These are phyloP conservation scores for Chrysomallon squamiferum DNA, from an alignment of 1,140 invertebrate species.

Conservation along the genomic window DNA sequence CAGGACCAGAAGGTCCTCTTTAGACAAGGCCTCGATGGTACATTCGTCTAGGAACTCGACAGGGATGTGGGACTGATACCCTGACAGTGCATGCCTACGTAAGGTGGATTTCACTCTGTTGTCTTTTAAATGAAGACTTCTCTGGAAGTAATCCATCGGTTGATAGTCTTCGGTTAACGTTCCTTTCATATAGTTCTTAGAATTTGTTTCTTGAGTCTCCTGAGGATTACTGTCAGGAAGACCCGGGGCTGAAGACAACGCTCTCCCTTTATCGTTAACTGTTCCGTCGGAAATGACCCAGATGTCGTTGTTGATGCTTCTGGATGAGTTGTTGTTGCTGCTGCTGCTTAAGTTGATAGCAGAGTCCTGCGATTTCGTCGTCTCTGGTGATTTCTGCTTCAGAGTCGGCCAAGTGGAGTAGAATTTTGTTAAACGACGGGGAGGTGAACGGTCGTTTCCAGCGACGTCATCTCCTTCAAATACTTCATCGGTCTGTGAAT, in stretches of 20 bases:
- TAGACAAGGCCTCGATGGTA: constrained; percentile 52
- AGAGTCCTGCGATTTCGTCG: background rate
- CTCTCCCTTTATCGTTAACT: background rate
- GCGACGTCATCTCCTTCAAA: constrained; percentile 1
- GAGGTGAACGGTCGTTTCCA: background rate
- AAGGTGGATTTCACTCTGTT: constrained; percentile 53
- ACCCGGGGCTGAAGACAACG: too few relatives aligned
- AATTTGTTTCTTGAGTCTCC: background rate
- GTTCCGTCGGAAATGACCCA: constrained; percentile 15
- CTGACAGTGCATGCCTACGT: constrained; percentile 43
- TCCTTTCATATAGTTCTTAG: background rate
- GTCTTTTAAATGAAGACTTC: constrained; percentile 30
- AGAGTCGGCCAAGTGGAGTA: background rate
- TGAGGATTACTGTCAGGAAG: background rate
- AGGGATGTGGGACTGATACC: constrained; percentile 31
- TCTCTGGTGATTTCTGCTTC: background rate
- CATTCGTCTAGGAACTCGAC: constrained; percentile 42
- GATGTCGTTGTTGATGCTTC: background rate
- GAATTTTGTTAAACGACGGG: background rate
- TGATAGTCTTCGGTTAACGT: constrained; percentile 14
- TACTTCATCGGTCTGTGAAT: background rate
- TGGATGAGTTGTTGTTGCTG: background rate
- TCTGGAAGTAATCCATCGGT: constrained; percentile 16
- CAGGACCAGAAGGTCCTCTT: constrained; percentile 51
- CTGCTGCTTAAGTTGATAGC: background rate